Evolutionary conservation across 2,888 invertebrate genomes (phyloP), one percentile per base, ranked within the genome.

Genomic region (Drosophila cyrtoloma): DNA sequence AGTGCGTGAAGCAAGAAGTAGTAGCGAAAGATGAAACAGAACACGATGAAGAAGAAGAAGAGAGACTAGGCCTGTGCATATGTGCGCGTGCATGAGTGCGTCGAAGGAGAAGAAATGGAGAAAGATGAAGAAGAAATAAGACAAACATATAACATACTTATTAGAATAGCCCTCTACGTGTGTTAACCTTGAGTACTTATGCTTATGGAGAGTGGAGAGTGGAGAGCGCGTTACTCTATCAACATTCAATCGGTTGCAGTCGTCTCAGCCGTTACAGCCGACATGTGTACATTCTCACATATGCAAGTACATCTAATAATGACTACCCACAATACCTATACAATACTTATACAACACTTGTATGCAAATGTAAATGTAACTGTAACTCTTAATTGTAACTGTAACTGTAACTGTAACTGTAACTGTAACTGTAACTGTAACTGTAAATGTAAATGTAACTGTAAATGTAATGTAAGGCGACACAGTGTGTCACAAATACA

Each of bases 301-400:
- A 67, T n/a, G 50, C 19, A 42, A 44, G 51, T 52, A 66, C 52
- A 56, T 35, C 14, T 22, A 32, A 26, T 33, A 57, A 56, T 56
- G 26, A 58, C 52, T 57, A 47, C 47, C 47, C 47, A 47, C 47
- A 47, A 47, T 47, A 67, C 59, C 58, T 42, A 55, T 42, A 50
- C 50, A 74, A 75, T 62, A 73, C 60, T 58, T 63, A 68, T 42
- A 70, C 22, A 56, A 70, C 22, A 53, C 16, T 47, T 52, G 59
- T 35, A 53, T 57, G 26, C 37, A 62, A 58, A 33, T 33, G 51
- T 56, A 56, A 56, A 56, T 56, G 55, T 56, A 19, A 56, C 19
- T 47, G 47, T 26, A 47, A 47, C 7, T 52, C 10, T 52, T 52
- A 62, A 35, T 37, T 57, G 28, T 44, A 62, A 58, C 28, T 33